Evolutionary conservation across 2,797 vertebrate species (phyloP), one percentile per base, ranked within the genome.

Genomic region (Florisuga fusca): DNA sequence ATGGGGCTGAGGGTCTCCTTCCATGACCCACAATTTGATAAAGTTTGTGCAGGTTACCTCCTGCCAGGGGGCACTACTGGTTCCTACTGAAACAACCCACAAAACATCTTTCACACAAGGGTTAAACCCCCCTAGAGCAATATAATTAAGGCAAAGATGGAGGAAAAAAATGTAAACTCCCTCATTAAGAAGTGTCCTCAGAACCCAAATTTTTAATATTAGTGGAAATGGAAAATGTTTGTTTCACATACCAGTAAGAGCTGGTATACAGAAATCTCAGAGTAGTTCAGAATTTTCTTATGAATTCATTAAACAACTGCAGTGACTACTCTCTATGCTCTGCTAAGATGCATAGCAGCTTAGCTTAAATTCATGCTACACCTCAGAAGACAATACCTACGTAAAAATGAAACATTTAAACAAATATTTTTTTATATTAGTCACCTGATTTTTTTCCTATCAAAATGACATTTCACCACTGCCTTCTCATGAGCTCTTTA

Each of bases 1-100:
- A 61, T 2, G 27, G 25, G 15, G 19, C 16, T 22, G 17, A 18
- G 27, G 13, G 2, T 15, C 33, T 71, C 45, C 50, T 90, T 34
- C 31, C 46, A 15, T 0, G 0, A n/a, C 16, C 31, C 46, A 18
- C n/a, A 67, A 41, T 11, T 45, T 79, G 43, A 48, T 5, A 20
- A 80, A 71, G 31, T 19, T 13, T 27, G 3, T 21, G 20, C 21
- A 53, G 41, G 19, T 36, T 22, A 8, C 31, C 15, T 59, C 23
- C 23, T 71, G 36, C n/a, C 45, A 67, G 19, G 48, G 11, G 15
- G 4, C 46, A 19, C 20, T 50, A n/a, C 20, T 25, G 6, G 31
- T 58, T 43, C 46, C n/a, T 51, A 15, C 26, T 34, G 55, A 57
- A 81, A 45, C 25, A 84, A 72, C 3, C 45, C 50, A 50, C 22